These are phyloP conservation scores for Zoanthus gigantus DNA, from an alignment of 92 coral and sea anemone genomes.

Conservation along the genomic window DNA sequence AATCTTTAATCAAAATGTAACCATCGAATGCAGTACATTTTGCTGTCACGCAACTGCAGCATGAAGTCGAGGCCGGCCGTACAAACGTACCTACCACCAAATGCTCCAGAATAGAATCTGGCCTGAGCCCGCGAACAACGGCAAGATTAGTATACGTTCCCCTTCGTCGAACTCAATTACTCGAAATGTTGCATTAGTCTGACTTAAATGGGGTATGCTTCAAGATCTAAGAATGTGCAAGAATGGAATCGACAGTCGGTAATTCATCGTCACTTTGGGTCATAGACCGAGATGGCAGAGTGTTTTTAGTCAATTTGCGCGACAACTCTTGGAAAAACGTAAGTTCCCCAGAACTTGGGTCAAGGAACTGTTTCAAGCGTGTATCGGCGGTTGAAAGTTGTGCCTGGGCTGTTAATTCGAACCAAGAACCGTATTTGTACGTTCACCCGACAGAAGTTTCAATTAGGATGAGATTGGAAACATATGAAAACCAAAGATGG, in stretches of 20 bases:
- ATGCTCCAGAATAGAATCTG: too few species aligned
- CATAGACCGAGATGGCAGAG: slow-evolving; percentile 88
- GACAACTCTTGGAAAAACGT: slow-evolving; percentile 85
- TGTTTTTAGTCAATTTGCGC: slow-evolving; percentile 75
- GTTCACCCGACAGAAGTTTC: slow-evolving; percentile 89
- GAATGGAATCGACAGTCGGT: slow-evolving; percentile 15
- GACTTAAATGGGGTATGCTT: slow-evolving; percentile 1
- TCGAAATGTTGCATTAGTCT: neutral
- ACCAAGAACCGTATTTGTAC: slow-evolving; percentile 86
- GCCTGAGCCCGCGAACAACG: too few species aligned
- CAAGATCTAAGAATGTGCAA: slow-evolving; percentile 15
- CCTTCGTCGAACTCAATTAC: too few species aligned
- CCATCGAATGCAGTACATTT: too few species aligned
- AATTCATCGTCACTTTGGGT: slow-evolving; percentile 67
- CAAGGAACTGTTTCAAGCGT: slow-evolving; percentile 93
- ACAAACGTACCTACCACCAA: too few species aligned
- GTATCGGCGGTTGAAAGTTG: slow-evolving; percentile 85
- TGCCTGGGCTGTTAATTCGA: slow-evolving; percentile 99
- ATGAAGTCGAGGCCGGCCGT: too few species aligned
- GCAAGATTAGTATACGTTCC: too few species aligned
- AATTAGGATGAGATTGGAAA: slow-evolving; percentile 78
- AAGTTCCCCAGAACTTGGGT: slow-evolving; percentile 83
- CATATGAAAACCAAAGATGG: slow-evolving; percentile 97
- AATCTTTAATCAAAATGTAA: too few species aligned
- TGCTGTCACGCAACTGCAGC: too few species aligned